Evolutionary conservation across 2,113 vertebrate genomes (phyloP).

Genomic region (Phalacrocorax aristotelis): DNA sequence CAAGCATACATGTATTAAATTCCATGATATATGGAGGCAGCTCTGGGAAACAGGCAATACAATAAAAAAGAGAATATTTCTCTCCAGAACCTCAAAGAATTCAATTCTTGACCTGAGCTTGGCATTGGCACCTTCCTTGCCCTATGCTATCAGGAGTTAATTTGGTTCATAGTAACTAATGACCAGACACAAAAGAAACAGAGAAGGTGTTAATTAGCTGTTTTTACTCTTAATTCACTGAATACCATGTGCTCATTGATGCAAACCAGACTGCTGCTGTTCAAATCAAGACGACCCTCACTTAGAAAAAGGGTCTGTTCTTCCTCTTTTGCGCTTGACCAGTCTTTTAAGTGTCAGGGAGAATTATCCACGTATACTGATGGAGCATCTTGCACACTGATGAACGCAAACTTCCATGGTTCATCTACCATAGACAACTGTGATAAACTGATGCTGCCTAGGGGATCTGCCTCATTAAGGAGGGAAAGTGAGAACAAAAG

Average conservation of each 20-base stretch:
- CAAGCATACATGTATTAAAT: not conserved
- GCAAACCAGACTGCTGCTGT: not conserved
- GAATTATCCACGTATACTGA: not conserved
- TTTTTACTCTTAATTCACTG: constrained; percentile 42
- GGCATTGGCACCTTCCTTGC: not conserved
- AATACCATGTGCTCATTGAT: not conserved
- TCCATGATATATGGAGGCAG: not conserved
- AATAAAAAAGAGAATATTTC: not conserved
- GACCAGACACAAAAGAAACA: constrained; percentile 16
- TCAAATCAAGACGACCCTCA: not conserved
- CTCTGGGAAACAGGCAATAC: not conserved
- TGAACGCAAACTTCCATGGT: not conserved
- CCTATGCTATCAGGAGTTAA: not conserved
- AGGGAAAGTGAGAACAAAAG: not conserved
- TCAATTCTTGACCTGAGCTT: not conserved
- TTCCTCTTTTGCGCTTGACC: not conserved
- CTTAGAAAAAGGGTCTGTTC: not conserved
- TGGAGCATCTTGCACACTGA: not conserved
- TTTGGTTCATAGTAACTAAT: not conserved
- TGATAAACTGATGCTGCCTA: constrained; percentile 13
- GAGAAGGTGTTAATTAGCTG: constrained; percentile 37
- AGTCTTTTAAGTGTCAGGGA: not conserved
- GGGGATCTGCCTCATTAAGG: constrained; percentile 35
- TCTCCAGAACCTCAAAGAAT: not conserved
- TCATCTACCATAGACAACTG: not conserved